A percentile compares a stretch with the other conserved stretches of the same genome.
phyloP scores from a whole-genome alignment of 1,140 invertebrate species.

The Saccostrea echinata region DNA sequence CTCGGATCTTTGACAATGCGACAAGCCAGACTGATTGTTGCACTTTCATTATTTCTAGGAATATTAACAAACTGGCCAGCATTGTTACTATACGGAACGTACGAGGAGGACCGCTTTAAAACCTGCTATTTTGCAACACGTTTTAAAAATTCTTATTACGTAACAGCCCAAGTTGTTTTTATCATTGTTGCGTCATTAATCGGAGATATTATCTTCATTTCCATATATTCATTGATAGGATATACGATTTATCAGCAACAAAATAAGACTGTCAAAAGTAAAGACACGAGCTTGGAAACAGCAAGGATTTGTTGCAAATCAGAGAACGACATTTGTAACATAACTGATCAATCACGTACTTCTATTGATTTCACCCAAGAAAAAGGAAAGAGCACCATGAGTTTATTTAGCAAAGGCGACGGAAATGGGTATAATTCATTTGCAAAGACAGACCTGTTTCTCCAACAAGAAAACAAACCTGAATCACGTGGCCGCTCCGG shows the following conservation, averaged over 20 bases:
- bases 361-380: constrained; percentile 12
- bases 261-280: constrained; percentile 35
- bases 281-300: background rate
- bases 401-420: constrained; percentile 14
- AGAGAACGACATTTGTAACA: constrained; percentile 4
- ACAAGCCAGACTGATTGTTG: constrained; percentile 36
- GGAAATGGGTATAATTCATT: constrained; percentile 13
- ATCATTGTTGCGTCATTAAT: constrained; percentile 14
- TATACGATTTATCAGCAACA: constrained; percentile 25
- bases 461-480: constrained; percentile 4
- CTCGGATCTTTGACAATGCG: constrained; percentile 32
- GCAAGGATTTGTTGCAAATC: constrained; percentile 13
- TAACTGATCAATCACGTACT: constrained; percentile 1
- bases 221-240: constrained; percentile 39
- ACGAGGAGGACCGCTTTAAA: background rate
- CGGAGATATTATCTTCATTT: constrained; percentile 26
- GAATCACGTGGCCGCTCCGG: background rate
- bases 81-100: constrained; percentile 52
- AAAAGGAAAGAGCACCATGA: constrained; percentile 9
- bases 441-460: constrained; percentile 20
- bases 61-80: constrained; percentile 48
- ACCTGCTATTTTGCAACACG: constrained; percentile 1
- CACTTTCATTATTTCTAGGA: constrained; percentile 42
- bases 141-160: background rate
- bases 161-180: constrained; percentile 6